Evolutionary conservation across 1,140 invertebrate genomes (phyloP).

Genomic region (Choristoneura fumiferana): DNA sequence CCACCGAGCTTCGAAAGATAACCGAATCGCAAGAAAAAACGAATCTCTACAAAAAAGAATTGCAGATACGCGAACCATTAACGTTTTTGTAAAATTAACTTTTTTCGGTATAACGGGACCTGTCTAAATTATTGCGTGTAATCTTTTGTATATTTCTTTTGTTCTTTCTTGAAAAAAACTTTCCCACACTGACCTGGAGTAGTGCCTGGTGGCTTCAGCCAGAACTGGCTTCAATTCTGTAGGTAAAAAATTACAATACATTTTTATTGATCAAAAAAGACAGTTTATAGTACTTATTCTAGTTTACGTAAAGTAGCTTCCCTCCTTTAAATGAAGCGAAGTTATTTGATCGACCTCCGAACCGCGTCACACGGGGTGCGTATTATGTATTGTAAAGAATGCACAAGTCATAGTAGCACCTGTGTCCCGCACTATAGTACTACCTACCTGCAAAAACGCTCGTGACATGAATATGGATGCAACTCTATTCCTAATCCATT

Average conservation of each 20-base stretch:
- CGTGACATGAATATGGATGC: slow-evolving; percentile 13
- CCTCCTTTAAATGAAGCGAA: neutral
- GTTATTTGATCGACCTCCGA: neutral
- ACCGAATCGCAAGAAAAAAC: slow-evolving; percentile 39
- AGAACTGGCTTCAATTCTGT: slow-evolving; percentile 24
- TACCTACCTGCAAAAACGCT: slow-evolving; percentile 13
- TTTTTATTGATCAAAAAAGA: too few relatives aligned
- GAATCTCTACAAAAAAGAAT: slow-evolving; percentile 46
- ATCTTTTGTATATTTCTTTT: slow-evolving; percentile 43
- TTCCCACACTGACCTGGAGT: slow-evolving; percentile 38
- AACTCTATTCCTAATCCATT: neutral
- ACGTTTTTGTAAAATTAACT: slow-evolving; percentile 44
- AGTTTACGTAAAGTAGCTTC: too few relatives aligned
- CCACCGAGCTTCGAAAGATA: slow-evolving; percentile 49
- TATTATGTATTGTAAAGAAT: slow-evolving; percentile 47
- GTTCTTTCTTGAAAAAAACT: slow-evolving; percentile 27
- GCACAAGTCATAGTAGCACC: slow-evolving; percentile 66
- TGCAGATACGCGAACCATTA: slow-evolving; percentile 63
- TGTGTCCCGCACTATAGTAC: slow-evolving; percentile 39
- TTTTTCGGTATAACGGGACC: slow-evolving; percentile 61
- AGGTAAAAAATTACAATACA: slow-evolving; percentile 21
- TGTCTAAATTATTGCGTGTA: slow-evolving; percentile 52
- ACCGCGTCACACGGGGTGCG: slow-evolving; percentile 35
- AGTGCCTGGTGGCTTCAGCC: slow-evolving; percentile 15
- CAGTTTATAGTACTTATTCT: too few relatives aligned